phyloP scores from a whole-genome alignment of 2,113 vertebrate genomes.

The Hypocryptadius cinnamomeus region DNA sequence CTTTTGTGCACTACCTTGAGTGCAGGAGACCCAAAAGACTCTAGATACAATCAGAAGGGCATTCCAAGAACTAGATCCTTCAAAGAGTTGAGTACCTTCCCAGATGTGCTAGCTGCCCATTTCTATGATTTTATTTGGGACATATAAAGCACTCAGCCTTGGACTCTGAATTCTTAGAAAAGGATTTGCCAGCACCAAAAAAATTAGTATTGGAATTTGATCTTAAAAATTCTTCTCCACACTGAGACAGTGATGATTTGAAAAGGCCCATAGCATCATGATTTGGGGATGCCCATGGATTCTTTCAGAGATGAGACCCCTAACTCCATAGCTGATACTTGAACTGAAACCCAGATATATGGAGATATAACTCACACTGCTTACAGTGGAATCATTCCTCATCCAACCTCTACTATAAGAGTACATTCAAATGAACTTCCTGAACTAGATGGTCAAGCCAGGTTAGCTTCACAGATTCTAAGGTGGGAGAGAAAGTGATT shows the following conservation, averaged over 20 bases:
- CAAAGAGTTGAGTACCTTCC: neutral
- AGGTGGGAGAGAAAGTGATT: slow-evolving; percentile 24
- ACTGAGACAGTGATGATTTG: neutral
- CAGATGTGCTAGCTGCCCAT: neutral
- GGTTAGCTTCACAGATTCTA: neutral
- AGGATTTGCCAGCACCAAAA: neutral
- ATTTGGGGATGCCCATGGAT: neutral
- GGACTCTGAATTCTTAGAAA: neutral
- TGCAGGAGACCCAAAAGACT: neutral
- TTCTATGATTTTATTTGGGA: neutral
- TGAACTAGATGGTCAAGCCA: neutral
- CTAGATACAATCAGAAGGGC: neutral
- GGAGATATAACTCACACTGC: neutral
- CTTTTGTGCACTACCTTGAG: neutral
- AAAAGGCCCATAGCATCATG: neutral
- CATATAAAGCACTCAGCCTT: neutral
- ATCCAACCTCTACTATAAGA: neutral
- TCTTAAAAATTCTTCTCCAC: neutral
- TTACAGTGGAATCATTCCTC: neutral
- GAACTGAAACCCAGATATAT: neutral
- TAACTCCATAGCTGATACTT: neutral
- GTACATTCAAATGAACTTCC: neutral
- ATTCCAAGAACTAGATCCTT: neutral
- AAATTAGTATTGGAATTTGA: neutral
- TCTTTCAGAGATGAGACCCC: neutral